Base-by-base conservation (phyloP, 2,113 vertebrate genomes). In the Scytalopus superciliaris region DNA sequence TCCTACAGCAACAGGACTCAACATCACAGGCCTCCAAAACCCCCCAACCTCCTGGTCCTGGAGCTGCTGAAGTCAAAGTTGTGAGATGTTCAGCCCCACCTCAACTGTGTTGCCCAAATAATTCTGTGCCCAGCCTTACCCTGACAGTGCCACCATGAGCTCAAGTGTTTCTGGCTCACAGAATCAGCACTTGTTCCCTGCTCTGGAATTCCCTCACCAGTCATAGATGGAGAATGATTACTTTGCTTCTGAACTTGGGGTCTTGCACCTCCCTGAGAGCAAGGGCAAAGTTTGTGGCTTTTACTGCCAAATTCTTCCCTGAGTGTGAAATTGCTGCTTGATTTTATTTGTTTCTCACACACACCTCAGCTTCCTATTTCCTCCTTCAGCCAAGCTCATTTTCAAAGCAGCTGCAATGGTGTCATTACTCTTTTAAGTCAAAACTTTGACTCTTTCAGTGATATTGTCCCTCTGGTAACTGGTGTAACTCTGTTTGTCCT, bases 391-490 rank as follows among this genome's bases (percentile, higher is more conserved):
- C 75, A 86, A 37, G 47, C 59, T 93, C 6, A 0, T 93, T 97
- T 93, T 67, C 80, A 76, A 90, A 95, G 82, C 78, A 91, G 67
- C 55, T 93, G 72, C 68, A 69, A 49, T 84, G 74, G 81, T 68
- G 86, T n/a, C 76, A 78, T 96, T 84, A 84, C 59, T 96, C 93
- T 92, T 94, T 91, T 59, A 86, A 96, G 93, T 87, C 44, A 93
- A 93, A 92, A 92, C 37, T 45, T 86, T 81, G 73, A 45, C 76
- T 96, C 68, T 86, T 93, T 88, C 64, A 64, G 56, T 68, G 89
- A 70, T 89, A 76, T 42, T 19, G 40, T 72, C 90, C 78, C 90
- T 93, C 87, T 92, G 91, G 85, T 91, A 97, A 75, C 69, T 68
- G 57, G 19, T 72, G 44, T 49, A 69, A 53, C 55, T 86, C 64